Percentiles rank a stretch among this genome's conserved stretches.
phyloP scores from a whole-genome alignment of 1,140 invertebrate species.

The Steinernema khuongi region DNA sequence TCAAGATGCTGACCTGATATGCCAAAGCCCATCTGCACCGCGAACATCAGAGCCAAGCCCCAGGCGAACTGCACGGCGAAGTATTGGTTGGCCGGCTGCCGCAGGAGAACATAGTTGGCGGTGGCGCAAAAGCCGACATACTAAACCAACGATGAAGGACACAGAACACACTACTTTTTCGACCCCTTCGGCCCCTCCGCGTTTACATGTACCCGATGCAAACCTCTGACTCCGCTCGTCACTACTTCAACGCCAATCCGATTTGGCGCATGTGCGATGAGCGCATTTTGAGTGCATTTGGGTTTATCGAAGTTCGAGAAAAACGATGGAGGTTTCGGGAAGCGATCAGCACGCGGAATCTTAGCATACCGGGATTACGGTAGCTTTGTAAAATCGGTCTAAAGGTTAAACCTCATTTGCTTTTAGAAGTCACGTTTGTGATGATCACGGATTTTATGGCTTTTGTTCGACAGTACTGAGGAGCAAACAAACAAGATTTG shows the following conservation, averaged over 20 bases:
- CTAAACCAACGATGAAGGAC: slow-evolving; percentile 28
- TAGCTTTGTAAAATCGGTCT: too few relatives aligned
- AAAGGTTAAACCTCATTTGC: too few relatives aligned
- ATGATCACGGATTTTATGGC: too few relatives aligned
- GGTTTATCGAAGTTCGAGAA: too few relatives aligned
- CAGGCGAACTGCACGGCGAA: slow-evolving; percentile 28
- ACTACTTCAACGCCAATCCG: not conserved
- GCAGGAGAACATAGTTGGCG: slow-evolving; percentile 26
- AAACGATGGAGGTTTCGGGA: too few relatives aligned
- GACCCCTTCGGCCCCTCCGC: not conserved
- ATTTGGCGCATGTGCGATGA: not conserved
- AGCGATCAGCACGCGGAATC: too few relatives aligned
- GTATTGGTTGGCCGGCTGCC: slow-evolving; percentile 9
- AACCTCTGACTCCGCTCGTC: not conserved
- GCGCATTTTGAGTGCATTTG: too few relatives aligned
- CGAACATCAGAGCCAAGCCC: slow-evolving; percentile 38
- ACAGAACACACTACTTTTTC: not conserved
- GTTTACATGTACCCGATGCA: not conserved
- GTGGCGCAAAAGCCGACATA: slow-evolving; percentile 27
- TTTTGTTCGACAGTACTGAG: too few relatives aligned
- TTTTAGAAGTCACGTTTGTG: too few relatives aligned
- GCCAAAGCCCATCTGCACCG: slow-evolving; percentile 33
- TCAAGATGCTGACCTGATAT: not conserved
- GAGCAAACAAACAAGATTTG: too few relatives aligned
- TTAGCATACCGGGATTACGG: too few relatives aligned